Evolutionary conservation across 1,140 invertebrate species (phyloP), one percentile per base, ranked within the genome.

Genomic region (Sycobia sp.): DNA sequence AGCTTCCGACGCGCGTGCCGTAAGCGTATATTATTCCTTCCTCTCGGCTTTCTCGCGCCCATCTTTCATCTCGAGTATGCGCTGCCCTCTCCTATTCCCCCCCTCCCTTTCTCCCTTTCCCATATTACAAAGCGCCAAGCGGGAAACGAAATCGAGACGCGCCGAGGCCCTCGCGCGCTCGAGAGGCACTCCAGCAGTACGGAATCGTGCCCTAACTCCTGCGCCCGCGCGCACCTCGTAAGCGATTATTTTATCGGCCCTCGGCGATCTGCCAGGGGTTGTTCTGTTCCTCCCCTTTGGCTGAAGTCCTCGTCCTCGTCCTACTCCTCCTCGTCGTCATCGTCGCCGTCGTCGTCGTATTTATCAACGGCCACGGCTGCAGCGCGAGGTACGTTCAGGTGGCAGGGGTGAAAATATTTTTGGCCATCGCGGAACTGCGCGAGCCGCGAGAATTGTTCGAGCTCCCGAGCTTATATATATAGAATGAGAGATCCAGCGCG

Each of bases 181-280:
- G 25, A 32, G 36, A 38, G 20, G 23, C 9, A n/a, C 50, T 49
- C 27, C 5, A 49, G 27, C n/a, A n/a, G n/a, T n/a, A n/a, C n/a
- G n/a, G 20, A 36, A 38, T 53, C 50, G 32, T 43, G 23, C 23
- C 27, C 11, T 5, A 18, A 38, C 53, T 18, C 4, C 5, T 2
- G n/a, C 2, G n/a, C 10, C 8, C 13, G 25, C n/a, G 38, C 39
- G 39, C 41, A 44, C 59, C 27, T 62, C 59, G 59, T 62, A 62
- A 62, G 59, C 76, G 77, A 79, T 77, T 79, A 79, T 77, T 77
- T 78, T 76, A 78, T 79, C 77, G 62, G 32, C 44, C 46, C 41
- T 53, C 55, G 76, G 76, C 77, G 71, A 79, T 79, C 77, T 76
- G 76, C 76, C 77, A 78, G 70, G 70, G 62, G 39, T 62, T 58